Evolutionary conservation across 1,140 invertebrate genomes (phyloP), one percentile per base, ranked within the genome.

Genomic region (Plutomurus gul): DNA sequence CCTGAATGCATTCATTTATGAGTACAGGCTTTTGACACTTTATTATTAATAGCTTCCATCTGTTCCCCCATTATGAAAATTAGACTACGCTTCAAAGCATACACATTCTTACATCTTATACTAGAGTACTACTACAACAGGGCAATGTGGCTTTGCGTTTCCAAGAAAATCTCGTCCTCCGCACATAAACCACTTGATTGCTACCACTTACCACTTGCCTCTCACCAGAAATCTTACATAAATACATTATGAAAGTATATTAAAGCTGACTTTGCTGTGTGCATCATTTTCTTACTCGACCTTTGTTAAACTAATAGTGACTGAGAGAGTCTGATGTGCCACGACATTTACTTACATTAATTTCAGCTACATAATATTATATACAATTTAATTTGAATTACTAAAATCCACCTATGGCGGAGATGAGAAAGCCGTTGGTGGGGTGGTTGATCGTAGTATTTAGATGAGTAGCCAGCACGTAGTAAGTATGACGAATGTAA

Each of bases 21-120:
- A 65, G 27, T 65, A 49, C 40, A 47, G 30, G 40, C 43, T 51
- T 36, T 51, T 75, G 73, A 75, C 73, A 75, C 73, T 47, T 49
- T 22, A 30, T 75, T 75, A 75, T 75, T 75, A 75, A 75, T 75
- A 75, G 73, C 27, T 49, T 27, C 73, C 73, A 60, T 56, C 75
- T 76, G 75, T 60, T 49, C 56, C 39, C 75, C 51, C 60, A 56
- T 56, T 56, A 37, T 60, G 46, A 76, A 76, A 76, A 76, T 76
- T 76, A 76, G 60, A 49, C 30, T 76, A 56, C 75, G 56, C 56
- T 65, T 65, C 30, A 65, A 65, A 65, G 56, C 27, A n/a, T 33
- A 65, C 30, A 65, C 13, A n/a, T n/a, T n/a, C n/a, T n/a, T n/a
- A n/a, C 56, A 65, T 25, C 20, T 51, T 22, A 51, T 22, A 51